These are phyloP conservation scores for Orchesellides sinensis DNA, from an alignment of 2,888 invertebrate species.

Conservation along the genomic window DNA sequence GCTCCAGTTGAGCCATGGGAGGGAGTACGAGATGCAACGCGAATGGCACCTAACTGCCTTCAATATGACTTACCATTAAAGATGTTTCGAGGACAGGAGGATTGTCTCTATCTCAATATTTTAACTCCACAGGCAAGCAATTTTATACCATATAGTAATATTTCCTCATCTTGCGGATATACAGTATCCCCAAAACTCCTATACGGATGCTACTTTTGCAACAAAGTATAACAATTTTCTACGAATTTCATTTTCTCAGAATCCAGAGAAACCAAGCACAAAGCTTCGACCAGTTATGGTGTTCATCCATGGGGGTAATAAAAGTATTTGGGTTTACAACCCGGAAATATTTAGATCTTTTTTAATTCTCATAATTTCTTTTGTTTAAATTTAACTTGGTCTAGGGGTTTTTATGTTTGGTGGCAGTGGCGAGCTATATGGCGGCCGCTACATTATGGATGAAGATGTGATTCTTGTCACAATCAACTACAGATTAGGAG, in stretches of 20 bases:
- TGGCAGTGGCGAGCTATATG: conserved; percentile 33
- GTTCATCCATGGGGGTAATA: conserved; percentile 65
- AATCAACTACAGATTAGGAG: conserved; percentile 61
- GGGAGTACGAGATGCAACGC: conserved; percentile 42
- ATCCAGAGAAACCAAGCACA: conserved; percentile 2
- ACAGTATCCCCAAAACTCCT: not conserved
- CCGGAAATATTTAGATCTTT: not conserved
- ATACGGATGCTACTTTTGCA: not conserved
- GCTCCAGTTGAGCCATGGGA: conserved; percentile 36
- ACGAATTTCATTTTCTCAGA: conserved; percentile 6
- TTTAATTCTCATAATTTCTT: not conserved
- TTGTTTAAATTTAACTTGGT: not conserved
- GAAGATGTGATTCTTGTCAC: conserved; percentile 52
- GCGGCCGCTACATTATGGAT: conserved; percentile 52
- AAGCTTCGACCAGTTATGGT: conserved; percentile 64
- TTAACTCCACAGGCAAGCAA: conserved; percentile 6
- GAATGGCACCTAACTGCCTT: conserved; percentile 37
- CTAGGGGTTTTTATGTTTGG: conserved; percentile 66
- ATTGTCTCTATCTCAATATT: conserved; percentile 38
- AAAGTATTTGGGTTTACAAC: not conserved
- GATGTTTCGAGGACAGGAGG: conserved; percentile 41
- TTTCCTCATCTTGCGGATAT: not conserved
- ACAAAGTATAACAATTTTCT: not conserved
- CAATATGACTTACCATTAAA: conserved; percentile 36
- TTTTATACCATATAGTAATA: too few relatives aligned